A percentile compares a stretch with the other conserved stretches of the same genome.
Evolutionary conservation across 2,888 invertebrate species (phyloP).

Genomic region (Sisyra nigra): DNA sequence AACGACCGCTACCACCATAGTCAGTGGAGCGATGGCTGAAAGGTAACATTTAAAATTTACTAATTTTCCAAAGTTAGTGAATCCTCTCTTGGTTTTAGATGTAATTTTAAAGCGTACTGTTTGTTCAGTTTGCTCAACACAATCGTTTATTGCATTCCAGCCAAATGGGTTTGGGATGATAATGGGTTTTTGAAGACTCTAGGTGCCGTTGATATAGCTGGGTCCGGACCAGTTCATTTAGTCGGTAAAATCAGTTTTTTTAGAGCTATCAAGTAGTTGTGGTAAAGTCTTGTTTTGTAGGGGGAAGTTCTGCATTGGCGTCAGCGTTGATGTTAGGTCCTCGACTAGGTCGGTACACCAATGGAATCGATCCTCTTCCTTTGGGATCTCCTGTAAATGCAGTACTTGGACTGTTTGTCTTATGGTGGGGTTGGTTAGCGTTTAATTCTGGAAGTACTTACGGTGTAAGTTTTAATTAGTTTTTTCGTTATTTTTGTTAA

Average conservation of each 20-base stretch:
- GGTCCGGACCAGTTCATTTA: slow-evolving; percentile 80
- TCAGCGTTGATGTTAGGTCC: slow-evolving; percentile 85
- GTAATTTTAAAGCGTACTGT: slow-evolving; percentile 83
- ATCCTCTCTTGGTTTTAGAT: slow-evolving; percentile 33
- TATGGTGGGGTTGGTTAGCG: slow-evolving; percentile 96
- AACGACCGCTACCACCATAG: slow-evolving; percentile 80
- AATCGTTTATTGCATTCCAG: slow-evolving; percentile 79
- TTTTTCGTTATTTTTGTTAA: background rate
- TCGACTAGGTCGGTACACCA: slow-evolving; percentile 66
- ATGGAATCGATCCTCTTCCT: slow-evolving; percentile 57
- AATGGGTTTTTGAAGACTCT: slow-evolving; percentile 71
- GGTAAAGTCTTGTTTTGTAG: too few species aligned
- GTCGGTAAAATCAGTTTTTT: slow-evolving; percentile 44
- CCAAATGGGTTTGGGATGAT: slow-evolving; percentile 85
- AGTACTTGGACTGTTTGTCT: slow-evolving; percentile 77
- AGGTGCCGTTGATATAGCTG: slow-evolving; percentile 86
- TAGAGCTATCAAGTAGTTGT: too few species aligned
- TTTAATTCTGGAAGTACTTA: slow-evolving; percentile 88
- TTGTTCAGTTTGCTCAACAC: slow-evolving; percentile 80
- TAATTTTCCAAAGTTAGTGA: background rate
- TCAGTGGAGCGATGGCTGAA: slow-evolving; percentile 90
- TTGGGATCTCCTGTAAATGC: slow-evolving; percentile 82
- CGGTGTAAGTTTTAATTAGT: slow-evolving; percentile 35
- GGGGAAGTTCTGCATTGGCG: slow-evolving; percentile 62
- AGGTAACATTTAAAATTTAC: slow-evolving; percentile 33